Evolutionary conservation across 2,888 invertebrate species (phyloP), one percentile per base, ranked within the genome.

Genomic region (Amphimallon solstitiale): DNA sequence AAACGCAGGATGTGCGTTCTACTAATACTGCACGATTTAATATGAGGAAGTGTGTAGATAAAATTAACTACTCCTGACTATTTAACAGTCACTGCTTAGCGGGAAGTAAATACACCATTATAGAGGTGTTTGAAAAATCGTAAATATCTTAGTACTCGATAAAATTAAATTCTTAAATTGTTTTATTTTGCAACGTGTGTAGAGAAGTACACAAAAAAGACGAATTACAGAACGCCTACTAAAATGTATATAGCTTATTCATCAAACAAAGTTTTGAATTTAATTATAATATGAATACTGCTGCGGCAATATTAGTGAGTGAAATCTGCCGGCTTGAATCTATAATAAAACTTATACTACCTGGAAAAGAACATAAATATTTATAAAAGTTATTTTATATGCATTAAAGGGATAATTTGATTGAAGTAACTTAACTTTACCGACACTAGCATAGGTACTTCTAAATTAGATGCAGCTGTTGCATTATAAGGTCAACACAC

Each of bases 111-210:
- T 54, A 54, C 38, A 54, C 37, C 17, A 21, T 21, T 12, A 21
- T 19, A n/a, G 21, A 12, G 19, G 38, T 54, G 38, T 38, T 17
- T 19, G 54, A 54, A 54, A 54, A 54, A 54, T 54, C 54, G 54
- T 54, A 54, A 54, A 54, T 40, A 40, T 54, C 54, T 54, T 12
- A 38, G 38, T 54, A 54, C 38, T 54, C 40, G 54, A 54, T 54
- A 54, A 54, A 54, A 54, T 54, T 54, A 54, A 54, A 21, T 38
- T 19, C n/a, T 19, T 21, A 54, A 54, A 54, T 54, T 54, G 54
- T 54, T 54, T 54, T 54, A 54, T 54, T 54, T 54, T 37, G 54
- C 54, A 54, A 54, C 23, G 38, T 38, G 54, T 23, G 12, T 21
- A 23, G 17, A 37, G 37, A 38, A 37, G 38, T 54, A 38, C 40